Base-by-base conservation (phyloP, 2,888 invertebrate genomes). In the Drosophila basisetae region DNA sequence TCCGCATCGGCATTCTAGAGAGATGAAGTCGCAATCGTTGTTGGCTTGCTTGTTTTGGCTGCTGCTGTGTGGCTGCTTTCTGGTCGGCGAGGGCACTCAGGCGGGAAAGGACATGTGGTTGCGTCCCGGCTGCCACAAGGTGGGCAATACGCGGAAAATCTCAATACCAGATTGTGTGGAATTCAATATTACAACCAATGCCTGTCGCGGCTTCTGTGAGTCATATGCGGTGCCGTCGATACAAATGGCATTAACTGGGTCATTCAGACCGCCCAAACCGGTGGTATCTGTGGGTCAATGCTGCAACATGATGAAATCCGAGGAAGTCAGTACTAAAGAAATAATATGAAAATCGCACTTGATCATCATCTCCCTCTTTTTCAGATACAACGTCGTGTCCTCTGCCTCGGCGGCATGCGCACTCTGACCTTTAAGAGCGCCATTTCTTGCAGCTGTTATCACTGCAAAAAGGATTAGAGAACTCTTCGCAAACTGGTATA, bases 231-330 rank as follows among this genome's bases (percentile, higher is more conserved):
- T 97, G 53, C 97, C 98, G 0, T 97, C 97, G 78, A 94, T 95
- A 59, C 91, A 92, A 6, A 89, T 89, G 76, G 58, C 59, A 4
- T 5, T 78, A 25, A 22, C 50, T 1, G 84, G 87, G 13, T 73
- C 90, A 5, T 89, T 90, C 22, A 95, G 95, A 78, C 94, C 94
- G 7, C 93, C 94, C 33, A 95, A 96, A 86, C 95, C 95, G 1
- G 95, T 97, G 67, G 96, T 96, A 2, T 97, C 97, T 1, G 95
- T 97, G 41, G 97, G 97, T 13, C 96, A 97, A 91, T 98, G 98
- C 93, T 98, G 98, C 93, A 97, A 97, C 92, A 98, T 98, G 88
- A 96, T 97, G 96, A 97, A 97, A 87, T 96, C 97, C 0, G 97
- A 97, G 94, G 96, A 96, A 91, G 97, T 97, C 92, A 95, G 82